Evolutionary conservation across 2,888 invertebrate genomes (phyloP).

Genomic region (Conus canariensis): DNA sequence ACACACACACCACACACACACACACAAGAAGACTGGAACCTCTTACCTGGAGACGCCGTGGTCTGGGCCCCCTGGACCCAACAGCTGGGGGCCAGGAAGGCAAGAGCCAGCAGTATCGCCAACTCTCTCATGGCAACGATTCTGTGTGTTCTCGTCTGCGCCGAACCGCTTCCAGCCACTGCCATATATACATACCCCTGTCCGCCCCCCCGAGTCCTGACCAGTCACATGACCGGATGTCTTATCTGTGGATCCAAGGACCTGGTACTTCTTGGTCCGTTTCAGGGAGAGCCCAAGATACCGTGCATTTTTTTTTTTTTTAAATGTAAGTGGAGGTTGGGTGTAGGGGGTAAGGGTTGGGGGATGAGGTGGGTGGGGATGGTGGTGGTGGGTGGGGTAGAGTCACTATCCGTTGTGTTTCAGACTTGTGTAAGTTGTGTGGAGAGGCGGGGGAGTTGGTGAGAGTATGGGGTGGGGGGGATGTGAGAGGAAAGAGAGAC

Average conservation of each 20-base stretch:
- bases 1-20: not conserved
- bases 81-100: not conserved
- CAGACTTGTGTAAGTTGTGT: not conserved
- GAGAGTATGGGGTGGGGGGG: not conserved
- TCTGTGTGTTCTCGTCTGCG: not conserved
- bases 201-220: not conserved
- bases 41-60: constrained; percentile 10
- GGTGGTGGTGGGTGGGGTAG: not conserved
- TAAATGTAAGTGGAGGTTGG: too few species aligned
- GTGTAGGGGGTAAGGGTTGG: too few species aligned
- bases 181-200: not conserved
- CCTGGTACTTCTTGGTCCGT: not conserved
- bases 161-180: not conserved
- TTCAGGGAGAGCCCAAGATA: too few species aligned
- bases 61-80: constrained; percentile 17
- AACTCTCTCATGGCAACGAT: constrained; percentile 17
- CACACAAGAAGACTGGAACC: too few species aligned
- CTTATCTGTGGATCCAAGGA: not conserved
- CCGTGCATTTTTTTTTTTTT: too few species aligned
- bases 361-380: too few species aligned
- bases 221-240: not conserved
- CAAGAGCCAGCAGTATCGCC: not conserved
- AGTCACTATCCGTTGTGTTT: not conserved
- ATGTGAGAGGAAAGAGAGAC: not conserved
- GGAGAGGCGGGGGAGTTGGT: too few species aligned